Conservation (phyloP, 1,140 invertebrate species). For the Aphis gossypii region DNA sequence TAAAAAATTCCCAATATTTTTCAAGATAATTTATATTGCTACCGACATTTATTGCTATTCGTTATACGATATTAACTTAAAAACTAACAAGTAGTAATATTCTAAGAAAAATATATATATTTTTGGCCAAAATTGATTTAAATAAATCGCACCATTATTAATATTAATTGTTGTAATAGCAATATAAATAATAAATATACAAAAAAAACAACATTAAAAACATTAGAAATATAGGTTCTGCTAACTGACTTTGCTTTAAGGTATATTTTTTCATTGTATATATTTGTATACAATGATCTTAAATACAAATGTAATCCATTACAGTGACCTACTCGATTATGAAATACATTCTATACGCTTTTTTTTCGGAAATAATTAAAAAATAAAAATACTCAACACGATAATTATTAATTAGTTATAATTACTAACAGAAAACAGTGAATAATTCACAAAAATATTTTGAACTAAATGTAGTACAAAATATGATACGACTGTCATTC, state of each 20-base stretch:
- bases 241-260: not conserved
- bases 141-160: too few species aligned
- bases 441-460: not conserved
- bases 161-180: not conserved
- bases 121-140: too few species aligned
- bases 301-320: not conserved
- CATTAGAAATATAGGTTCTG: not conserved
- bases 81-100: too few species aligned
- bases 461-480: not conserved
- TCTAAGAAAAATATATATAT: too few species aligned
- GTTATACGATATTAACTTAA: too few species aligned
- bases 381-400: not conserved
- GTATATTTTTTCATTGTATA: not conserved
- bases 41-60: too few species aligned
- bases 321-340: not conserved
- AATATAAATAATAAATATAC: not conserved
- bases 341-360: not conserved
- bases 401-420: not conserved
- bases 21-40: not conserved
- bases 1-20: too few species aligned
- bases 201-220: too few species aligned
- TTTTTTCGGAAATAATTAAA: not conserved
- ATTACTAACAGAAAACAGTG: not conserved
- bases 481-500: not conserved
- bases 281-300: not conserved